Evolutionary conservation across 2,888 invertebrate species (phyloP).

Genomic region (Volucella bombylans): DNA sequence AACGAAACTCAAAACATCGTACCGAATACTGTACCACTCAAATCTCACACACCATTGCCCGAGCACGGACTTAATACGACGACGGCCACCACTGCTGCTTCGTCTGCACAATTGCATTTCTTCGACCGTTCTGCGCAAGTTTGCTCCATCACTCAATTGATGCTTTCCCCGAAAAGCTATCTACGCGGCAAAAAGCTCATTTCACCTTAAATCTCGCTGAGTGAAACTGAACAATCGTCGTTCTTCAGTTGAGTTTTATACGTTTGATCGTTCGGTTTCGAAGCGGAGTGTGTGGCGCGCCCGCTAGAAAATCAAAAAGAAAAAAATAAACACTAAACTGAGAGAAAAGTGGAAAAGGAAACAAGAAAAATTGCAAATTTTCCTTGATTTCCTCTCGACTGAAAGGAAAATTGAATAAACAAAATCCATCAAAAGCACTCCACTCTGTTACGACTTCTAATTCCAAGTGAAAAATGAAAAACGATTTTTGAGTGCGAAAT

Average conservation of each 20-base stretch:
- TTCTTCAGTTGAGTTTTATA: constrained; percentile 62
- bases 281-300: constrained; percentile 30
- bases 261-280: constrained; percentile 35
- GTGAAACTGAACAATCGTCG: constrained; percentile 30
- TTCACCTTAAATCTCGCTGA: constrained; percentile 46
- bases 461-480: neutral
- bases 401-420: constrained; percentile 1
- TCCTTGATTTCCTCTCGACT: neutral
- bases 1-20: neutral
- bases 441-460: neutral
- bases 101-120: constrained; percentile 11
- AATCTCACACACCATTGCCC: too few relatives aligned
- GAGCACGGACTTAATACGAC: neutral
- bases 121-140: constrained; percentile 53
- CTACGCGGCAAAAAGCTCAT: constrained; percentile 37
- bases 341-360: neutral
- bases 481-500: constrained; percentile 52
- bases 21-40: neutral
- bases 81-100: neutral
- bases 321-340: neutral
- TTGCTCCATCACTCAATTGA: constrained; percentile 37
- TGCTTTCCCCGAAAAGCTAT: constrained; percentile 11
- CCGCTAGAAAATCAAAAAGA: neutral
- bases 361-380: constrained; percentile 6
- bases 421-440: neutral